phyloP scores from a whole-genome alignment of 2,888 invertebrate species.

The Drosophila neonasuta region DNA sequence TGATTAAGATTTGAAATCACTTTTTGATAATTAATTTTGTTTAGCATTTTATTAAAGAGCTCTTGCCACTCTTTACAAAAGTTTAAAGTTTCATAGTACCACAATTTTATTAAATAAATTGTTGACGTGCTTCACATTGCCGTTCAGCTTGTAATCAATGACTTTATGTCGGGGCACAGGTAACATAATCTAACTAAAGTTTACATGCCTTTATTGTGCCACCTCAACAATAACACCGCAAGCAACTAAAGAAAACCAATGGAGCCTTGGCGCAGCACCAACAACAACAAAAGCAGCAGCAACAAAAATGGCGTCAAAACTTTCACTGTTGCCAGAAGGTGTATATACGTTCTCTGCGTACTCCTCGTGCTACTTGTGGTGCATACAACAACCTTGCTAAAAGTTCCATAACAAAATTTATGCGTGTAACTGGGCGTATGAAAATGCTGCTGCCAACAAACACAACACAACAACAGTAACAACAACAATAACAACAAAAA shows the following conservation, averaged over 20 bases:
- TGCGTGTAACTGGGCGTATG: slow-evolving; percentile 72
- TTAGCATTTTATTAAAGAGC: too few relatives aligned
- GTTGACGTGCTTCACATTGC: slow-evolving; percentile 5
- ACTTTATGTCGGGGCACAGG: slow-evolving; percentile 39
- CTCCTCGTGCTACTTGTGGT: slow-evolving; percentile 33
- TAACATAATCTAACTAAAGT: slow-evolving; percentile 59
- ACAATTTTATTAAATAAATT: too few relatives aligned
- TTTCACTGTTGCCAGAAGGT: slow-evolving; percentile 35
- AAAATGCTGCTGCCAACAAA: slow-evolving; percentile 49
- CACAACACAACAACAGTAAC: slow-evolving; percentile 17
- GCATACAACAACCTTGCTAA: slow-evolving; percentile 56
- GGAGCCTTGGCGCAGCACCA: slow-evolving; percentile 31
- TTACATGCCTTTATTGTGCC: slow-evolving; percentile 52
- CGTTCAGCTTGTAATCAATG: slow-evolving; percentile 44
- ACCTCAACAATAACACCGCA: slow-evolving; percentile 55
- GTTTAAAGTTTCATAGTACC: background rate
- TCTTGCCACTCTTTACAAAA: too few relatives aligned
- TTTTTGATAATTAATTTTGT: too few relatives aligned
- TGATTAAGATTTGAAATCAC: too few relatives aligned
- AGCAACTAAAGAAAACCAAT: slow-evolving; percentile 51
- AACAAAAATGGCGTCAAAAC: slow-evolving; percentile 54
- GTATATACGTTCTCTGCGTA: slow-evolving; percentile 9
- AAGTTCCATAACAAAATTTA: slow-evolving; percentile 73
- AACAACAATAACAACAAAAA: slow-evolving; percentile 12
- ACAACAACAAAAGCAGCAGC: slow-evolving; percentile 15